phyloP scores from a whole-genome alignment of 2,113 vertebrate species.

The Dascyllus trimaculatus region DNA sequence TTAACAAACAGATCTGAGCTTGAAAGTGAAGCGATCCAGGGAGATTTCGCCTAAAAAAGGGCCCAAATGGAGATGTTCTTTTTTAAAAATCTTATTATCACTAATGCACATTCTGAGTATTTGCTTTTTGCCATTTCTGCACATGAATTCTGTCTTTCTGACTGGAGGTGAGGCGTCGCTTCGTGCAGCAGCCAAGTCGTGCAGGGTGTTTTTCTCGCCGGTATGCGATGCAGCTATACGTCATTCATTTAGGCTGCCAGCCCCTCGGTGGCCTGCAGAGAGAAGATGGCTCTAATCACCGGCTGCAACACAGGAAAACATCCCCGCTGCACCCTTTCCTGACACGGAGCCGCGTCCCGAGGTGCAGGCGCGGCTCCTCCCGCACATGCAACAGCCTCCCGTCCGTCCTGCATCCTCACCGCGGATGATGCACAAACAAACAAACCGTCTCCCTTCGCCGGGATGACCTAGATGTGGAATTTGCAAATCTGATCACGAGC shows the following conservation, averaged over 20 bases:
- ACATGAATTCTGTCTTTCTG: not conserved
- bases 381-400: constrained; percentile 25
- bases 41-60: not conserved
- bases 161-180: not conserved
- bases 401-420: constrained; percentile 13
- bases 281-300: constrained; percentile 78
- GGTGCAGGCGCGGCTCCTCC: constrained; percentile 50
- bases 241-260: constrained; percentile 74
- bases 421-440: constrained; percentile 25
- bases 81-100: not conserved
- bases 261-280: constrained; percentile 61
- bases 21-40: too few relatives aligned
- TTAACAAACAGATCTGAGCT: too few relatives aligned
- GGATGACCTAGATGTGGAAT: constrained; percentile 69
- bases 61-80: not conserved
- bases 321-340: constrained; percentile 70
- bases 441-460: not conserved
- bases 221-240: constrained; percentile 74
- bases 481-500: constrained; percentile 43
- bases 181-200: constrained; percentile 41
- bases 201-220: constrained; percentile 35
- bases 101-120: not conserved
- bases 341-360: constrained; percentile 53
- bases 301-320: constrained; percentile 76
- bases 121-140: not conserved